Conservation (phyloP, 2,797 vertebrate species). For the Phrynocephalus forsythii region DNA sequence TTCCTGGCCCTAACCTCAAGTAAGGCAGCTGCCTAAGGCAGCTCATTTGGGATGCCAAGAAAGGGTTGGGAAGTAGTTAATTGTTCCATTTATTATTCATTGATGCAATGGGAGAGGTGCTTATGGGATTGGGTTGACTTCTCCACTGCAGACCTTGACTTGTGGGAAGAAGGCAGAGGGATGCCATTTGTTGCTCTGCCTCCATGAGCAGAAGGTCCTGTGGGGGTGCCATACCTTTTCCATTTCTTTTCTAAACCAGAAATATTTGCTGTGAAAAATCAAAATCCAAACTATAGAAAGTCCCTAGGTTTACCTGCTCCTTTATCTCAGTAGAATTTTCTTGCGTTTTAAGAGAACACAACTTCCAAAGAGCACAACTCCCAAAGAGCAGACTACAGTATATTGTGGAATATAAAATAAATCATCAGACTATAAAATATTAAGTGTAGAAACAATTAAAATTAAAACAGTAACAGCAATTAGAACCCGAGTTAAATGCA, state of each 20-base stretch:
- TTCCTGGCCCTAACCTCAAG: background rate
- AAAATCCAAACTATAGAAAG: background rate
- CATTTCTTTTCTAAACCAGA: background rate
- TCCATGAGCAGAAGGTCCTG: background rate
- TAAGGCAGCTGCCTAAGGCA: too few species aligned
- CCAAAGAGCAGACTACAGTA: background rate
- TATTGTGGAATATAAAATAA: background rate
- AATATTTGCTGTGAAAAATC: background rate
- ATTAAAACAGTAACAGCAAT: background rate
- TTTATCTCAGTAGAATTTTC: too few species aligned
- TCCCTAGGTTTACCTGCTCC: background rate
- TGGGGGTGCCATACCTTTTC: background rate
- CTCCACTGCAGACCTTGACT: too few species aligned
- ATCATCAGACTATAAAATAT: background rate
- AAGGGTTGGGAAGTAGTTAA: too few species aligned
- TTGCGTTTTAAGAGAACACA: background rate
- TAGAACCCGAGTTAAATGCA: background rate
- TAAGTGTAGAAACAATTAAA: background rate
- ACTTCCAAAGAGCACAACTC: background rate
- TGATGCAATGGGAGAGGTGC: too few species aligned
- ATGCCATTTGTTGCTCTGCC: too few species aligned
- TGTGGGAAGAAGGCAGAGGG: too few species aligned
- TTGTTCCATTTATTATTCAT: too few species aligned
- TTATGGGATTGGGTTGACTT: too few species aligned
- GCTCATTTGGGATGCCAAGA: too few species aligned